A percentile compares a stretch with the other conserved stretches of the same genome.
These are phyloP conservation scores for Cardiocondyla obscurior DNA, from an alignment of 1,140 invertebrate genomes.

Conservation along the genomic window DNA sequence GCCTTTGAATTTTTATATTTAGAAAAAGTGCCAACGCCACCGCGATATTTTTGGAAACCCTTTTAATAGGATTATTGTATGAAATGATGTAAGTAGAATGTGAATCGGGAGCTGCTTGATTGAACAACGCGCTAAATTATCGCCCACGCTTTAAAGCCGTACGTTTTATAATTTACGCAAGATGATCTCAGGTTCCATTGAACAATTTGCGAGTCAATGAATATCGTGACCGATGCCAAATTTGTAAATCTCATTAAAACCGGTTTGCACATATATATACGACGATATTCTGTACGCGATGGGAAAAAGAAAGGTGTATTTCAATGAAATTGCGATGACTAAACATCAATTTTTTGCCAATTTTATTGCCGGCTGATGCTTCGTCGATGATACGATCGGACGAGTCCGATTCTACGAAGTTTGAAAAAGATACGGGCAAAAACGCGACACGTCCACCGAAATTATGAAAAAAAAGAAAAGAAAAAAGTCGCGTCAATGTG, in stretches of 20 bases:
- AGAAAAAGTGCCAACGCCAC: background rate
- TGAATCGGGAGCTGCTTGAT: background rate
- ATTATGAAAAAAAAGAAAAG: conserved; percentile 4
- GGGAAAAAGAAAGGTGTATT: conserved; percentile 38
- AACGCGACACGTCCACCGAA: background rate
- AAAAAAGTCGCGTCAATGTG: conserved; percentile 1
- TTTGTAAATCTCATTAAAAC: conserved; percentile 50
- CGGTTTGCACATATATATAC: conserved; percentile 21
- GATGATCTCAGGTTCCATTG: conserved; percentile 27
- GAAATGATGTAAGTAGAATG: too few species aligned
- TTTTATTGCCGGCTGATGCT: conserved; percentile 33
- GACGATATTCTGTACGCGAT: background rate
- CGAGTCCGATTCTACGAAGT: background rate
- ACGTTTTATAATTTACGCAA: conserved; percentile 5
- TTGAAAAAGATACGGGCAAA: conserved; percentile 17
- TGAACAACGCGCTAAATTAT: background rate
- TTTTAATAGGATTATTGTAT: background rate
- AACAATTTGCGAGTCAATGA: conserved; percentile 56
- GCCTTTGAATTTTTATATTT: background rate
- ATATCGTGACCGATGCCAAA: conserved; percentile 33
- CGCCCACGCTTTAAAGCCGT: background rate
- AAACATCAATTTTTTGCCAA: conserved; percentile 40
- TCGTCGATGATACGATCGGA: background rate
- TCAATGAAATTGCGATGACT: conserved; percentile 23
- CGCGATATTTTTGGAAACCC: background rate